Conservation (phyloP, 2,888 invertebrate genomes). For the Macrosoma leucophasiata region DNA sequence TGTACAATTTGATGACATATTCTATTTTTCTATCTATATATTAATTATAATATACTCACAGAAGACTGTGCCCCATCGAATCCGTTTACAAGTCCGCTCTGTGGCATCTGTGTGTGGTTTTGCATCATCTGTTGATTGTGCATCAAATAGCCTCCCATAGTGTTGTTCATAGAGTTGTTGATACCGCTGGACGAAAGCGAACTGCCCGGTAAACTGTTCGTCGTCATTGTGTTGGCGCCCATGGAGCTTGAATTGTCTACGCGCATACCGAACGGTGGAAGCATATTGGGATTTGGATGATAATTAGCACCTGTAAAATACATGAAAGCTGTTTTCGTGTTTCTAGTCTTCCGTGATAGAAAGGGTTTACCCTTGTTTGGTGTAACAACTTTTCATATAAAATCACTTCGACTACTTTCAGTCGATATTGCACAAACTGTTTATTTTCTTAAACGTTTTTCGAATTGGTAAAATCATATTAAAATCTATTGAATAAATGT, state of each 20-base stretch:
- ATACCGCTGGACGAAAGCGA: slow-evolving; percentile 25
- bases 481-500: no score
- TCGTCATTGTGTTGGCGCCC: slow-evolving; percentile 34
- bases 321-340: no score
- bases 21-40: no score
- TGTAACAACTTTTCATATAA: no score
- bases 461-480: no score
- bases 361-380: no score
- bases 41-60: no score
- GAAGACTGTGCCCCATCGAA: slow-evolving; percentile 52
- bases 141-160: slow-evolving; percentile 40
- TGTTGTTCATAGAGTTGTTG: slow-evolving; percentile 22
- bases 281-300: slow-evolving; percentile 65
- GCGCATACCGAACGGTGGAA: slow-evolving; percentile 71
- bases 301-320: slow-evolving; percentile 67
- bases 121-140: slow-evolving; percentile 50
- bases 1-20: no score
- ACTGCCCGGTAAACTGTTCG: slow-evolving; percentile 29
- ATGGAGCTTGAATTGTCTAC: slow-evolving; percentile 48
- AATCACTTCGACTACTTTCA: no score
- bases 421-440: no score
- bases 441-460: no score
- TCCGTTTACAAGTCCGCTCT: slow-evolving; percentile 50
- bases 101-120: slow-evolving; percentile 37
- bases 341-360: no score